These are phyloP conservation scores for Meteorus colon DNA, from an alignment of 2,888 invertebrate species.

Conservation along the genomic window DNA sequence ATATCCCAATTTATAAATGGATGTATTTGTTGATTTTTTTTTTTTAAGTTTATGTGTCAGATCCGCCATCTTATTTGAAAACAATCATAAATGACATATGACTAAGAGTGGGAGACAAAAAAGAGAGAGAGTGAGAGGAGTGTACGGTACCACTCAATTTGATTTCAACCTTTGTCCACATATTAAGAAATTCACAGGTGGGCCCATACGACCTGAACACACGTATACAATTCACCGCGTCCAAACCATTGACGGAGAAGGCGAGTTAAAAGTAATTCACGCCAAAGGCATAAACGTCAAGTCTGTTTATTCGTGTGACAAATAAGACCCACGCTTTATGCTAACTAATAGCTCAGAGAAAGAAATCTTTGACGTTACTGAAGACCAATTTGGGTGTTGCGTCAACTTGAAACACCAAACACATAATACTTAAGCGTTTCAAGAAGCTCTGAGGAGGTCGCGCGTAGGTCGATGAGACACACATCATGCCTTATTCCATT, in stretches of 20 bases:
- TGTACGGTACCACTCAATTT: background rate
- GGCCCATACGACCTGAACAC: background rate
- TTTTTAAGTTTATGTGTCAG: background rate
- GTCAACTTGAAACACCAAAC: slow-evolving; percentile 6
- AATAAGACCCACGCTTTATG: slow-evolving; percentile 51
- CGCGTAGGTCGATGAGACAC: slow-evolving; percentile 49
- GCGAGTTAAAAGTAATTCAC: slow-evolving; percentile 7
- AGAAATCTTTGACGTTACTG: slow-evolving; percentile 42
- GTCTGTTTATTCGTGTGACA: slow-evolving; percentile 40
- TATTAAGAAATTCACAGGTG: slow-evolving; percentile 15
- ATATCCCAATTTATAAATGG: too few relatives aligned
- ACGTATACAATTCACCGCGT: background rate
- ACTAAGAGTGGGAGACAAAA: background rate
- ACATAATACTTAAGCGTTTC: slow-evolving; percentile 16
- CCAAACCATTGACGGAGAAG: background rate
- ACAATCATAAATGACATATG: background rate
- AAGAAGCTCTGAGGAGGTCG: slow-evolving; percentile 37
- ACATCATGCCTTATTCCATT: slow-evolving; percentile 31
- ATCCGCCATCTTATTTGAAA: background rate
- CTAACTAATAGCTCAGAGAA: slow-evolving; percentile 44
- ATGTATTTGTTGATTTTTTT: too few relatives aligned
- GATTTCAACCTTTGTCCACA: background rate
- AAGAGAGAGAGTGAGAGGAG: background rate
- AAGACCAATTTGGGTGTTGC: slow-evolving; percentile 50
- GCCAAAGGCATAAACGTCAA: slow-evolving; percentile 13